phyloP scores from a whole-genome alignment of 2,888 invertebrate genomes.

The Itoplectis maculator region DNA sequence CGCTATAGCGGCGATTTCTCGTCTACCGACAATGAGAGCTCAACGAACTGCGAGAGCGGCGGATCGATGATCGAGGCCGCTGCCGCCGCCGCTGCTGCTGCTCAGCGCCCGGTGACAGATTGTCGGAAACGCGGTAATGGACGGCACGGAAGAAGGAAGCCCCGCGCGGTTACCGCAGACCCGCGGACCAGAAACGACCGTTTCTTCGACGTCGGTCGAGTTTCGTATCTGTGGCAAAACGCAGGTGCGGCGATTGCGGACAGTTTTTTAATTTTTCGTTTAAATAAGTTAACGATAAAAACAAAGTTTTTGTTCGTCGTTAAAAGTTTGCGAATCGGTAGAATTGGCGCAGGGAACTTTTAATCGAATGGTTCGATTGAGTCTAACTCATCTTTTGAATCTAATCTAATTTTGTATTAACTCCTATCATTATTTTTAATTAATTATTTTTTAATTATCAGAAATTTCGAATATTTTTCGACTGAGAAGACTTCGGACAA shows the following conservation, averaged over 20 bases:
- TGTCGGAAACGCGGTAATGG: slow-evolving; percentile 65
- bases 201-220: slow-evolving; percentile 7
- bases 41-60: slow-evolving; percentile 50
- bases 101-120: slow-evolving; percentile 60
- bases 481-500: too few relatives aligned
- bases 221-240: not conserved
- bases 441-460: too few relatives aligned
- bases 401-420: too few relatives aligned
- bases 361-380: too few relatives aligned
- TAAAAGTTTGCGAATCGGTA: not conserved
- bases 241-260: not conserved
- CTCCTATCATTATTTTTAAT: too few relatives aligned
- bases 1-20: slow-evolving; percentile 37
- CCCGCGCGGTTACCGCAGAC: slow-evolving; percentile 31
- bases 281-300: too few relatives aligned
- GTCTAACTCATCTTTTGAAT: too few relatives aligned
- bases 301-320: not conserved
- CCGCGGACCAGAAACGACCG: slow-evolving; percentile 43
- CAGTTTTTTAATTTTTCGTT: not conserved
- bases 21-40: slow-evolving; percentile 53
- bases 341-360: too few relatives aligned
- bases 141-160: slow-evolving; percentile 49
- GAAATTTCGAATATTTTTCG: not conserved
- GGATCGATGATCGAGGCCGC: slow-evolving; percentile 61
- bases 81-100: slow-evolving; percentile 9